Conservation (phyloP, 2,888 invertebrate genomes). For the Lepetodrilus schrolli region DNA sequence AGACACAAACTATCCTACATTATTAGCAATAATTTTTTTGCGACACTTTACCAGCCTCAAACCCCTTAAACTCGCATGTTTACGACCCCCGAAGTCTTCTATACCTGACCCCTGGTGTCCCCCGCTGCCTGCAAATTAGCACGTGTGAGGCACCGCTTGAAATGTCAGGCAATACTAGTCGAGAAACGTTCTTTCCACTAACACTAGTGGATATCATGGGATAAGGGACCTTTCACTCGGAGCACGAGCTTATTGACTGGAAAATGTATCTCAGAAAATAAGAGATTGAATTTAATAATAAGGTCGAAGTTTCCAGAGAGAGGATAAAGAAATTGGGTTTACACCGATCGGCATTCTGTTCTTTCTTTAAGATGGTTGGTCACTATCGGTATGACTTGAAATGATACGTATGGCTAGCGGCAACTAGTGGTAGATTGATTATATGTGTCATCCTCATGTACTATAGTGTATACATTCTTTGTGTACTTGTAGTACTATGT, state of each 20-base stretch:
- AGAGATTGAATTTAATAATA: slow-evolving; percentile 23
- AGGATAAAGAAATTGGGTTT: too few species aligned
- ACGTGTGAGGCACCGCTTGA: background rate
- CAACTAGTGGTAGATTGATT: too few species aligned
- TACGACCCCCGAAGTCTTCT: slow-evolving; percentile 6
- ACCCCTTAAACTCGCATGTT: slow-evolving; percentile 24
- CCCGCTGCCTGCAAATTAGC: background rate
- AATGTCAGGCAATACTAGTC: background rate
- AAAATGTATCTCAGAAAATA: slow-evolving; percentile 17
- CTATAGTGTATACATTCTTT: too few species aligned
- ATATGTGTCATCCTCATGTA: too few species aligned
- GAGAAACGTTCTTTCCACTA: background rate
- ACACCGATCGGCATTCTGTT: too few species aligned
- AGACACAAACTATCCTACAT: background rate
- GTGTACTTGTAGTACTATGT: too few species aligned
- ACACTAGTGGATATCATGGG: background rate
- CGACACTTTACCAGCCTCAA: slow-evolving; percentile 4
- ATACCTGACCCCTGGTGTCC: background rate
- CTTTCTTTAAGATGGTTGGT: too few species aligned
- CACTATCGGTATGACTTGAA: too few species aligned
- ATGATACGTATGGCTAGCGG: too few species aligned
- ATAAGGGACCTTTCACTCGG: background rate
- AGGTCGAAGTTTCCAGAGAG: slow-evolving; percentile 4
- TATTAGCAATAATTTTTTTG: background rate
- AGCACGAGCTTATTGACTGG: background rate